Conservation (phyloP, 2,888 invertebrate genomes). For the Drosophila paramelanica region DNA sequence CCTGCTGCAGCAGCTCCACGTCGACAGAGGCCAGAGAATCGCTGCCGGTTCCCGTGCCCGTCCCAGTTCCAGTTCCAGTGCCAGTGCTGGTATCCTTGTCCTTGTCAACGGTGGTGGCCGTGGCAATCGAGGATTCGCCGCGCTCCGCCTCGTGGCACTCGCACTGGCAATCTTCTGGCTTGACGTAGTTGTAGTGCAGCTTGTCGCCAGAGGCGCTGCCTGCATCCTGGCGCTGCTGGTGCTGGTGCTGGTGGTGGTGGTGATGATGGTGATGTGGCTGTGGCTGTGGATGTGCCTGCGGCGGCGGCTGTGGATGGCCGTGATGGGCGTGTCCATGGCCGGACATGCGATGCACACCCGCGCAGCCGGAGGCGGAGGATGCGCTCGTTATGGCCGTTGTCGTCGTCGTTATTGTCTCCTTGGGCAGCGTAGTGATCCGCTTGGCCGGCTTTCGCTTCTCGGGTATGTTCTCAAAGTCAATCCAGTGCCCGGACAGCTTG, state of each 20-base stretch:
- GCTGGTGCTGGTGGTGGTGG: slow-evolving; percentile 49
- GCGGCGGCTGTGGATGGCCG: slow-evolving; percentile 33
- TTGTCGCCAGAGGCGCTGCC: slow-evolving; percentile 63
- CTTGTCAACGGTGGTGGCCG: slow-evolving; percentile 26
- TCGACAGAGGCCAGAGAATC: slow-evolving; percentile 82
- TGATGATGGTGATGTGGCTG: slow-evolving; percentile 33
- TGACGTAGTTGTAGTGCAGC: slow-evolving; percentile 91
- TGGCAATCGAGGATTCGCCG: slow-evolving; percentile 65
- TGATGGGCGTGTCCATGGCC: slow-evolving; percentile 37
- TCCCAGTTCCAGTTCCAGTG: slow-evolving; percentile 38
- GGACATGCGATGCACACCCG: slow-evolving; percentile 27
- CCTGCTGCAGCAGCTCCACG: slow-evolving; percentile 83
- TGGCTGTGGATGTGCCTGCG: slow-evolving; percentile 47
- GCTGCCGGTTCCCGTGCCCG: slow-evolving; percentile 58
- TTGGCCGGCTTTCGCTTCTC: slow-evolving; percentile 93
- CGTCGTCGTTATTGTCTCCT: slow-evolving; percentile 76
- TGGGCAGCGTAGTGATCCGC: slow-evolving; percentile 92
- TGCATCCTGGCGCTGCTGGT: slow-evolving; percentile 48
- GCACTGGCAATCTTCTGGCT: slow-evolving; percentile 94
- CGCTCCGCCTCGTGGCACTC: slow-evolving; percentile 90
- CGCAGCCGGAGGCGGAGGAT: slow-evolving; percentile 34
- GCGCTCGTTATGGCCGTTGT: slow-evolving; percentile 47
- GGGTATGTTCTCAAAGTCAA: slow-evolving; percentile 94
- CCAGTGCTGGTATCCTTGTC: slow-evolving; percentile 62
- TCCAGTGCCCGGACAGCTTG: slow-evolving; percentile 88